Conservation (phyloP, 53 echinoderm and acorn worm genomes). For the Patiria pectinifera region DNA sequence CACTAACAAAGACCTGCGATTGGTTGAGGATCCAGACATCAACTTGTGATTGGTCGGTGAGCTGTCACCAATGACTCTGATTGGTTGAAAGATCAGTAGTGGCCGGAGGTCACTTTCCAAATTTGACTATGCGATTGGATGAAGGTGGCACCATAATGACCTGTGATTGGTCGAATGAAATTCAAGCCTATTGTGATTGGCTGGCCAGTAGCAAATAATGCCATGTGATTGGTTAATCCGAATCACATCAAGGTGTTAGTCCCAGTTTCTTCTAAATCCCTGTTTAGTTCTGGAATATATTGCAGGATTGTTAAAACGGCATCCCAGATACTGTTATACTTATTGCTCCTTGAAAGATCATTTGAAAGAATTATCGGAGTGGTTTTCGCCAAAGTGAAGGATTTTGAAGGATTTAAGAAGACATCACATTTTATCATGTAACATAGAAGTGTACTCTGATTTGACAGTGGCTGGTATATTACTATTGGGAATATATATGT, state of each 20-base stretch:
- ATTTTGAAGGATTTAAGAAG: too few relatives aligned
- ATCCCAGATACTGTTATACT: too few relatives aligned
- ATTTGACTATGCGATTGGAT: background rate
- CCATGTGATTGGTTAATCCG: background rate
- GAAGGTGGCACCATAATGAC: background rate
- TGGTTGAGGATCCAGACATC: background rate
- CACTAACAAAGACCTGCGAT: background rate
- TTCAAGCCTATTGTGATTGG: background rate
- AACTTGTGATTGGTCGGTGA: background rate
- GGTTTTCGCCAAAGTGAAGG: too few relatives aligned
- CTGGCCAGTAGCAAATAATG: background rate
- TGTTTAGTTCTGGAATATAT: too few relatives aligned
- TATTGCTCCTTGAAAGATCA: too few relatives aligned
- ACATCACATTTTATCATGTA: too few relatives aligned
- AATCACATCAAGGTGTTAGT: background rate
- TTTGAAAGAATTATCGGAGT: too few relatives aligned
- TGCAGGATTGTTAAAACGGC: too few relatives aligned
- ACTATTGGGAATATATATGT: too few relatives aligned
- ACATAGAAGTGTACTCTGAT: too few relatives aligned
- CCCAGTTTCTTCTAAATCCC: too few relatives aligned
- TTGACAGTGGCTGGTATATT: too few relatives aligned
- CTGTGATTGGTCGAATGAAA: background rate
- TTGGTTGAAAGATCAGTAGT: background rate
- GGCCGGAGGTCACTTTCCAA: background rate
- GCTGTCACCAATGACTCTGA: background rate